Base-by-base conservation (phyloP, 2,113 vertebrate species). In the Cheilinus undulatus region DNA sequence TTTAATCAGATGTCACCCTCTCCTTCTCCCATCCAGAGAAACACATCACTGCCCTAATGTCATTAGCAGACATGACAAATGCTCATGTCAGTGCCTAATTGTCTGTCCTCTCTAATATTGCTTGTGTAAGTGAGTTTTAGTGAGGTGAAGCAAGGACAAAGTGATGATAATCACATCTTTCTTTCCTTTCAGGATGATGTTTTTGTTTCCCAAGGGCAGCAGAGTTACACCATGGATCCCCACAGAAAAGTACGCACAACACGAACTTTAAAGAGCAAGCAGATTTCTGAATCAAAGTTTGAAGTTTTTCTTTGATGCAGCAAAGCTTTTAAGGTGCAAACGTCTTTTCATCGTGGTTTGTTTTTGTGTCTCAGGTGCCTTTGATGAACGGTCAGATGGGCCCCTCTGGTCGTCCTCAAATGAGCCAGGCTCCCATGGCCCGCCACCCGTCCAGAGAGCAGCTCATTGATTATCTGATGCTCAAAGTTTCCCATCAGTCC, bases 401-500 rank as follows among this genome's bases (percentile, higher is more conserved):
- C 84, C 93, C 95, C 38, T 82, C 95, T 59, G 91, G 91, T 50
- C 95, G 96, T 90, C 88, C 95, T 84, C 95, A 93, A 66, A 90
- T 95, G 92, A 95, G 90, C 75, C 88, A 90, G 86, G 88, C 93
- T 22, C 81, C 95, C 64, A 95, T 99, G 86, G 96, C 91, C 59
- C 97, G 97, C 58, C 96, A 98, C 91, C 96, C 96, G 1, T 98
- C 97, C 91, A 94, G 97, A 91, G 97, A 99, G 83, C 97, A 99
- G 91, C 93, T 99, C 85, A 98, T 99, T 49, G 97, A 99, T 91
- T 99, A 97, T 82, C 91, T 98, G 91, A 97, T 98, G 96, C 93
- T 97, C 85, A 99, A 99, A 93, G 97, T 99, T 86, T 96, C 95
- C 73, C 96, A 93, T 62, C 96, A 94, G 83, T 85, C 95, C 27